Conservation (phyloP, 1,140 invertebrate genomes). For the Diorhabda elongata region DNA sequence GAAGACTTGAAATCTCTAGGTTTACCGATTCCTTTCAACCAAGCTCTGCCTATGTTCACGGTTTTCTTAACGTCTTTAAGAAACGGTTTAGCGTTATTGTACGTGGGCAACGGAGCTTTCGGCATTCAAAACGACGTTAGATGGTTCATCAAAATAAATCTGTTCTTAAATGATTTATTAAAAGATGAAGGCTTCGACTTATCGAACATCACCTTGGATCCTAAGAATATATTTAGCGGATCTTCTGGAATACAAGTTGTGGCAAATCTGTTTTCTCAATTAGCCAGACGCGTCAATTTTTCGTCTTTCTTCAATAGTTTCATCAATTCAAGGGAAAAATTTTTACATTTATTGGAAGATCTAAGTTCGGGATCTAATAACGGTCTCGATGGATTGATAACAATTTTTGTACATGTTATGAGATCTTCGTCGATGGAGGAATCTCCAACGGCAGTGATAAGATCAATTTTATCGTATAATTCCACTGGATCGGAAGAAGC, state of each 20-base stretch:
- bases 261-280: neutral
- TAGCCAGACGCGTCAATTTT: neutral
- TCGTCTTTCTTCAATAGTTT: neutral
- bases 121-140: neutral
- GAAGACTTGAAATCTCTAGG: neutral
- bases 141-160: neutral
- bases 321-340: neutral
- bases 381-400: slow-evolving; percentile 10
- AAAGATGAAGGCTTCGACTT: neutral
- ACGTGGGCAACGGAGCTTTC: neutral
- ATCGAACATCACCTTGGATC: neutral
- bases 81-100: neutral
- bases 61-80: neutral
- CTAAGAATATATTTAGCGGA: neutral
- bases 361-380: slow-evolving; percentile 9
- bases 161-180: neutral
- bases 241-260: slow-evolving; percentile 4
- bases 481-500: neutral
- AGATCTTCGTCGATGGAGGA: neutral
- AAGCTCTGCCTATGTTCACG: neutral
- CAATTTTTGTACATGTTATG: neutral
- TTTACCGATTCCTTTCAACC: neutral
- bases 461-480: neutral
- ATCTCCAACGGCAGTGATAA: neutral
- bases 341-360: neutral